phyloP scores from a whole-genome alignment of 2,113 vertebrate species.

The Cephalopterus ornatus region DNA sequence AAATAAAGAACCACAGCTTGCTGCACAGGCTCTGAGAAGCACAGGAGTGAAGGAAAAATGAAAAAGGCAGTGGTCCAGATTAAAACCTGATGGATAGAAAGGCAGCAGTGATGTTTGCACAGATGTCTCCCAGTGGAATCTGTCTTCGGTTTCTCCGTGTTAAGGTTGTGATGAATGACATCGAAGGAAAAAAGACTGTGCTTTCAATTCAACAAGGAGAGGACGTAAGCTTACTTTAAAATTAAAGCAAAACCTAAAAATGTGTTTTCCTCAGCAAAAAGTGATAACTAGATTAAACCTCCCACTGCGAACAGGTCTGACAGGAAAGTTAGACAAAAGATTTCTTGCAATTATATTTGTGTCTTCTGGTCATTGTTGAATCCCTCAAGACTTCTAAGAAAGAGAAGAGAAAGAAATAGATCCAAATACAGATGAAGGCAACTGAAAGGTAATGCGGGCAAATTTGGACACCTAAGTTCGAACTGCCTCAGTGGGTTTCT shows the following conservation, averaged over 20 bases:
- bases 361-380: background rate
- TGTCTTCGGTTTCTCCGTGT: background rate
- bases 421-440: background rate
- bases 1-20: background rate
- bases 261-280: slow-evolving; percentile 33
- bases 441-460: background rate
- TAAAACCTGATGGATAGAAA: slow-evolving; percentile 8
- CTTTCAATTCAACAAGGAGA: background rate
- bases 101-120: background rate
- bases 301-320: background rate
- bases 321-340: background rate
- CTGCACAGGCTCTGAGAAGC: background rate
- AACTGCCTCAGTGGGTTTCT: background rate
- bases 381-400: background rate
- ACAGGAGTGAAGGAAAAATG: background rate
- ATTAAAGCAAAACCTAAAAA: slow-evolving; percentile 23
- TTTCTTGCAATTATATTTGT: background rate
- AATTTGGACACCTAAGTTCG: background rate
- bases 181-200: background rate
- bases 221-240: background rate
- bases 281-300: slow-evolving; percentile 10
- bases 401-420: background rate
- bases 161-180: slow-evolving; percentile 5
- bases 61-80: background rate
- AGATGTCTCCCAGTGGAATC: slow-evolving; percentile 36